A percentile compares a stretch with the other conserved stretches of the same genome.
phyloP scores from a whole-genome alignment of 1,140 invertebrate species.

The Globodera rostochiensis region DNA sequence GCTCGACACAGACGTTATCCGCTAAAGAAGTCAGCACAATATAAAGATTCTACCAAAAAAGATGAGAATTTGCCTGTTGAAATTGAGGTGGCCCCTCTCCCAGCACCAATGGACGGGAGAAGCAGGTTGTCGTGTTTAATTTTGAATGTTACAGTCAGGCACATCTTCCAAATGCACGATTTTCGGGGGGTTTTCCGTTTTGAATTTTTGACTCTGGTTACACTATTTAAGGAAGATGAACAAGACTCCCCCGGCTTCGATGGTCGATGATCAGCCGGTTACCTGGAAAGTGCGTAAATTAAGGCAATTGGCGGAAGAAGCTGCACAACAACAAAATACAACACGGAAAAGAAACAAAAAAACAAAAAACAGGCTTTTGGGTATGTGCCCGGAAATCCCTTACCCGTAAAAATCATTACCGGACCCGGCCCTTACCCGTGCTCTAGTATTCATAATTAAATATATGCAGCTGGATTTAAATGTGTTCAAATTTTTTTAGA shows the following conservation, averaged over 20 bases:
- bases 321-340: background rate
- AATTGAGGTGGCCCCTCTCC: background rate
- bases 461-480: background rate
- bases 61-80: background rate
- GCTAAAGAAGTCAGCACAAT: background rate
- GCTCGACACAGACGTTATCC: constrained; percentile 8
- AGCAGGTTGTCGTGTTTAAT: background rate
- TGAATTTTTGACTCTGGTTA: background rate
- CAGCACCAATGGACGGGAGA: background rate
- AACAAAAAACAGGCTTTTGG: constrained; percentile 7
- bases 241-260: background rate
- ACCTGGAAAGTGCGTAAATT: background rate
- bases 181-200: background rate
- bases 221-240: background rate
- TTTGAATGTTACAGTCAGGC: background rate
- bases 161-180: background rate
- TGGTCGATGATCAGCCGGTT: background rate
- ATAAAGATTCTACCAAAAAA: background rate
- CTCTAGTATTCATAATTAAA: too few species aligned
- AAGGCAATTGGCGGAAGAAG: background rate
- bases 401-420: too few species aligned
- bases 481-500: constrained; percentile 24
- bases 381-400: background rate
- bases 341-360: background rate
- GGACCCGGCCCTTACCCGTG: too few species aligned